Conservation (phyloP, 2,797 vertebrate species). For the Chanos chanos region DNA sequence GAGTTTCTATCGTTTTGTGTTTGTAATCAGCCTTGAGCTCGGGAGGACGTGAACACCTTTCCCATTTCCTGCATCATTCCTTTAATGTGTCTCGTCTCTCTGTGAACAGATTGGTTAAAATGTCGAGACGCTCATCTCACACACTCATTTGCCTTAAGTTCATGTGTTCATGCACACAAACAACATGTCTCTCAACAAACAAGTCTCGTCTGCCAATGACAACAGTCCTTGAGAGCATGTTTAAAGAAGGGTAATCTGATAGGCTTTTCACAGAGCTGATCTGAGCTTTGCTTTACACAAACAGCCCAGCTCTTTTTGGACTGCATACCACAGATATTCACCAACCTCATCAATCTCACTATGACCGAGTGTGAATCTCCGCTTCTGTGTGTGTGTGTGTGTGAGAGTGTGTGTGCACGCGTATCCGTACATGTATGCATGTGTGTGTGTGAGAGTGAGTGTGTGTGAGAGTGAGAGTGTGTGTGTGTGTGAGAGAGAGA, state of each 20-base stretch:
- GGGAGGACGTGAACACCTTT: neutral
- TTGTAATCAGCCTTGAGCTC: neutral
- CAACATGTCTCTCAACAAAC: conserved; percentile 11
- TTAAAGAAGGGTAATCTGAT: conserved; percentile 9
- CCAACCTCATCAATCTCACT: neutral
- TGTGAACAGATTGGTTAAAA: too few species aligned
- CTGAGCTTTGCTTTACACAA: neutral
- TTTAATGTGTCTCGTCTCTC: too few species aligned
- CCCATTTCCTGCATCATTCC: too few species aligned
- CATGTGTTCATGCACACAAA: conserved; percentile 12
- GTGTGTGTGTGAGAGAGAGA: conserved; percentile 1
- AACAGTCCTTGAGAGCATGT: conserved; percentile 17
- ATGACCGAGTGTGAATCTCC: too few species aligned
- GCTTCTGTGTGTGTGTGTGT: too few species aligned
- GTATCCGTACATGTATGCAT: neutral
- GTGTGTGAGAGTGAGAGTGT: neutral
- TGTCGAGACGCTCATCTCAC: neutral
- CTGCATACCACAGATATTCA: neutral
- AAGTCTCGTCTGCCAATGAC: conserved; percentile 1
- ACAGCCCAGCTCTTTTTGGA: neutral
- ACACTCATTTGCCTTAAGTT: neutral
- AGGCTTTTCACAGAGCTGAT: neutral
- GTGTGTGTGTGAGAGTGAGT: neutral
- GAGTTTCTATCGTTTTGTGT: neutral
- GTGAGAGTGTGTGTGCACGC: neutral